phyloP scores from a whole-genome alignment of 2,888 invertebrate species.

The Polydrusus pterygomalis region DNA sequence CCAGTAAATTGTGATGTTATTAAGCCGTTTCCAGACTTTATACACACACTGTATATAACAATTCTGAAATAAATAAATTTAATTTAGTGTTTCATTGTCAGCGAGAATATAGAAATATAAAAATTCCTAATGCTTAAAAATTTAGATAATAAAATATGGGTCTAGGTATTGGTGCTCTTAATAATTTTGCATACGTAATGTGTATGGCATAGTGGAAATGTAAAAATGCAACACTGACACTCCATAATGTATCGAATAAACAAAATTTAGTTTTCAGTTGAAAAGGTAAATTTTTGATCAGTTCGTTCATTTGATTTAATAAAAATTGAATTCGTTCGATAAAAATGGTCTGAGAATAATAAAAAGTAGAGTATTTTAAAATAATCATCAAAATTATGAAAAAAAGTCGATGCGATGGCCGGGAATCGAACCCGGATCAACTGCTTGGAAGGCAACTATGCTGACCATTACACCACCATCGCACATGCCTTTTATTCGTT shows the following conservation, averaged over 20 bases:
- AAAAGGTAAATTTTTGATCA: conserved; percentile 15
- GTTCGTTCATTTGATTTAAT: not conserved
- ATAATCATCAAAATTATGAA: not conserved
- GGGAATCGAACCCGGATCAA: conserved; percentile 74
- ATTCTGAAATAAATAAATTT: no score
- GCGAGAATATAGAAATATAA: no score
- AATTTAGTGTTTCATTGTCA: no score
- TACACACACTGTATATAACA: no score
- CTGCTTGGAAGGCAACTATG: conserved; percentile 74
- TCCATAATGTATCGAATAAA: conserved; percentile 32
- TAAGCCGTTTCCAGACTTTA: no score
- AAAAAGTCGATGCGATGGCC: conserved; percentile 69
- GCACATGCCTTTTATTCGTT: conserved; percentile 63
- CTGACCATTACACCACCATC: conserved; percentile 73
- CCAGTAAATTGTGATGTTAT: no score
- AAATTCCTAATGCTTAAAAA: no score
- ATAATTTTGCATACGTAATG: conserved; percentile 14
- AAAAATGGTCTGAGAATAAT: no score
- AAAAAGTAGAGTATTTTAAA: no score
- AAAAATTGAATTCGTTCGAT: not conserved
- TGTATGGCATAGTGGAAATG: not conserved
- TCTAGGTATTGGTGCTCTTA: conserved; percentile 20
- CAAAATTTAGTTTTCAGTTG: not conserved
- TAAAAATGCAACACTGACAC: conserved; percentile 37
- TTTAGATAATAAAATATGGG: no score